Evolutionary conservation across 2,113 vertebrate species (phyloP).

Genomic region (Paradisaea rubra): DNA sequence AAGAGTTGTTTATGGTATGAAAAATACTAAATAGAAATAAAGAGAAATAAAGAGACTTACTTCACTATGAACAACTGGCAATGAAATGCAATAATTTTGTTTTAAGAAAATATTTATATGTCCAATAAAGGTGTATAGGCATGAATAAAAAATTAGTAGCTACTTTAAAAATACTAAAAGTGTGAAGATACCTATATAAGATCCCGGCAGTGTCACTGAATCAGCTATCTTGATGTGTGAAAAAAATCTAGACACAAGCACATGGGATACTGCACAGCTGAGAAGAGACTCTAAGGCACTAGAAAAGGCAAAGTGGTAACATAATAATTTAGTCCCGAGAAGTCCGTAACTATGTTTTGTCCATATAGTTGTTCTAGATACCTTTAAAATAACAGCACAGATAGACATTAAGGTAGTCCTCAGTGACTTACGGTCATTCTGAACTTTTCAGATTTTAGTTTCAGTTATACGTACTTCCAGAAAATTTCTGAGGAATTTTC

Average conservation of each 20-base stretch:
- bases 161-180: background rate
- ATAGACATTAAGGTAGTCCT: background rate
- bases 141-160: background rate
- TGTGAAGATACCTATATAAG: background rate
- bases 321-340: background rate
- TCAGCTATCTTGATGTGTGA: background rate
- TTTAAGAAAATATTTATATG: background rate
- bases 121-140: background rate
- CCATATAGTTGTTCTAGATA: background rate
- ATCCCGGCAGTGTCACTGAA: background rate
- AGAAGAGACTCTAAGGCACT: background rate
- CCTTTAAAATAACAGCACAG: background rate
- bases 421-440: rapidly evolving
- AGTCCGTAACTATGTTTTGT: background rate
- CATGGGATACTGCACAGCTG: background rate
- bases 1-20: background rate
- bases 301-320: background rate
- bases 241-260: background rate
- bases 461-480: background rate
- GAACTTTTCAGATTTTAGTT: background rate
- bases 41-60: background rate
- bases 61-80: background rate
- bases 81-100: background rate
- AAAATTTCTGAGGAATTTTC: background rate
- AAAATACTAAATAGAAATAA: background rate